phyloP scores from a whole-genome alignment of 1,140 invertebrate genomes.

The Pteromalus puparum region DNA sequence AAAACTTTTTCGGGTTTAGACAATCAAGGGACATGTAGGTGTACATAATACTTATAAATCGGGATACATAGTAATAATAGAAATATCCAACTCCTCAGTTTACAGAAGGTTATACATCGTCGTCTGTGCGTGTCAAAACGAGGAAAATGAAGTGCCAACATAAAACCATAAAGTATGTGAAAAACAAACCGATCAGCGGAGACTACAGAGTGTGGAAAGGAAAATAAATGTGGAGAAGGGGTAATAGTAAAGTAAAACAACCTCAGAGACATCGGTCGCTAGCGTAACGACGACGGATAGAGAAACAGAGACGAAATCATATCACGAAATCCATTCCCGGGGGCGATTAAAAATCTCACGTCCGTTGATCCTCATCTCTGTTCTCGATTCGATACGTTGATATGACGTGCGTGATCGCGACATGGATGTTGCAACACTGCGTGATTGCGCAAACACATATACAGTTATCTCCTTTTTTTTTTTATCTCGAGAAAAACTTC shows the following conservation, averaged over 20 bases:
- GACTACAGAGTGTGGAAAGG: background rate
- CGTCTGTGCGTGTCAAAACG: background rate
- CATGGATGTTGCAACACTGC: background rate
- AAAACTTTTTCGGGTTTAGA: background rate
- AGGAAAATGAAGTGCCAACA: background rate
- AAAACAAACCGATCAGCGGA: background rate
- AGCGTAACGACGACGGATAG: too few relatives aligned
- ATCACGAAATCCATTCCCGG: background rate
- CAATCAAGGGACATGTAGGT: background rate
- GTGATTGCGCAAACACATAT: background rate
- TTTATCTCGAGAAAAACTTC: background rate
- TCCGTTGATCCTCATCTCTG: background rate
- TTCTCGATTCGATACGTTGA: background rate
- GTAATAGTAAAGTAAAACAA: background rate
- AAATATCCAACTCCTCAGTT: background rate
- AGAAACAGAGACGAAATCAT: constrained; percentile 27
- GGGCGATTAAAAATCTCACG: background rate
- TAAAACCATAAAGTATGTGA: background rate
- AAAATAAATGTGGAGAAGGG: background rate
- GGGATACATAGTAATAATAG: background rate
- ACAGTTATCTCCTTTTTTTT: background rate
- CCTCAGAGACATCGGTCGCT: background rate
- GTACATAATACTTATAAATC: too few relatives aligned
- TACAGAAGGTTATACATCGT: background rate
- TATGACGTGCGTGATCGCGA: background rate